Conservation (phyloP, 1,140 invertebrate genomes). For the Antheraea pernyi region DNA sequence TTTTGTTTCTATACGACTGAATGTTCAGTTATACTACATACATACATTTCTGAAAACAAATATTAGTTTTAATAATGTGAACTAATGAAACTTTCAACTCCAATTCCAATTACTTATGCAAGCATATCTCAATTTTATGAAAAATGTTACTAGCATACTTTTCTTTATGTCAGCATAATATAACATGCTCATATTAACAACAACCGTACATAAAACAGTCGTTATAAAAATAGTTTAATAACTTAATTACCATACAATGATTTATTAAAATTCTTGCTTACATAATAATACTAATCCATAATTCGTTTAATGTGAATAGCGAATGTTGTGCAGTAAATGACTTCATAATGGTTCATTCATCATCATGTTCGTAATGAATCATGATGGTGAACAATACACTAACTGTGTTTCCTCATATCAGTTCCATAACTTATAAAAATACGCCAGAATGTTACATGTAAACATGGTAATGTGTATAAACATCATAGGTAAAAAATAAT, state of each 20-base stretch:
- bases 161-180: no score
- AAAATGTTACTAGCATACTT: no score
- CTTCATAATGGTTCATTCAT: constrained; percentile 17
- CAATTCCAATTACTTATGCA: no score
- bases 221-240: background rate
- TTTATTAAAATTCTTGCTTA: background rate
- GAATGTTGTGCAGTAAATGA: constrained; percentile 43
- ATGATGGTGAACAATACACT: constrained; percentile 12
- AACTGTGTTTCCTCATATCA: constrained; percentile 16
- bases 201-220: background rate
- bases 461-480: no score
- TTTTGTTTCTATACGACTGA: no score
- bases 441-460: constrained; percentile 14
- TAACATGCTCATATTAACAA: background rate
- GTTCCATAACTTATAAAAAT: constrained; percentile 15
- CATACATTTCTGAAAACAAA: no score
- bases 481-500: constrained; percentile 1
- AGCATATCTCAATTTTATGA: no score
- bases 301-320: constrained; percentile 44
- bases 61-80: no score
- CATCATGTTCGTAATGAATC: background rate
- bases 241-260: constrained; percentile 8
- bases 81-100: no score
- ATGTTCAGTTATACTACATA: no score
- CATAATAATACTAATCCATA: constrained; percentile 38